Percentiles rank a stretch among this genome's conserved stretches.
Conservation (phyloP, 2,113 vertebrate genomes). For the Carassius auratus region DNA sequence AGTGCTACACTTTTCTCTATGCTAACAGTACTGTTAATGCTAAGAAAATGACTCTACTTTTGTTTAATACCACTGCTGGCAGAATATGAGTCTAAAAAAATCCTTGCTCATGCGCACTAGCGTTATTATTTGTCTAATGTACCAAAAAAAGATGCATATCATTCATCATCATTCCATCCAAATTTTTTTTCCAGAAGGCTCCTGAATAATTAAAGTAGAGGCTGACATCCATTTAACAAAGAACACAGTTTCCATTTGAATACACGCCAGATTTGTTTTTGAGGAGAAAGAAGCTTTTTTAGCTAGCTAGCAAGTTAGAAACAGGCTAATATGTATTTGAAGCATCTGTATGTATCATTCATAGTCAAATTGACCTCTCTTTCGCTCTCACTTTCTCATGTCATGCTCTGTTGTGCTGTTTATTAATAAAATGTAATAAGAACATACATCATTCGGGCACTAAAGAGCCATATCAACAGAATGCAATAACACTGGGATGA, state of each 20-base stretch:
- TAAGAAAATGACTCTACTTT: neutral
- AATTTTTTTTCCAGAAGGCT: constrained; percentile 3
- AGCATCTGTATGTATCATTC: constrained; percentile 20
- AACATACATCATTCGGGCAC: constrained; percentile 32
- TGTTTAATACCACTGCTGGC: neutral
- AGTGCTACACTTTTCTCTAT: neutral
- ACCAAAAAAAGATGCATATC: neutral
- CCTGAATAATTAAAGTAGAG: constrained; percentile 32
- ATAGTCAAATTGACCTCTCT: constrained; percentile 31
- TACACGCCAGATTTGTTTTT: constrained; percentile 1
- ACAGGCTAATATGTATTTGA: constrained; percentile 19
- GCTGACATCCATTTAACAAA: constrained; percentile 35
- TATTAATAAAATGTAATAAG: constrained; percentile 46
- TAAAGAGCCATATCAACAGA: constrained; percentile 26
- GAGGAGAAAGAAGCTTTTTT: neutral
- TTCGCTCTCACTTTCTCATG: neutral
- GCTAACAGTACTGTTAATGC: neutral
- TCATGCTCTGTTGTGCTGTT: constrained; percentile 21
- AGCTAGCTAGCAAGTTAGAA: constrained; percentile 7
- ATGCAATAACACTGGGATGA: constrained; percentile 26
- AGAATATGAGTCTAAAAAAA: neutral
- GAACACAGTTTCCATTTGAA: constrained; percentile 32
- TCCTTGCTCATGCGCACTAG: neutral
- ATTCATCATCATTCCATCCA: neutral
- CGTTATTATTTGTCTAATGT: neutral